A percentile compares a stretch with the other conserved stretches of the same genome.
Conservation (phyloP, 2,888 invertebrate genomes). For the Patella ulyssiponensis region DNA sequence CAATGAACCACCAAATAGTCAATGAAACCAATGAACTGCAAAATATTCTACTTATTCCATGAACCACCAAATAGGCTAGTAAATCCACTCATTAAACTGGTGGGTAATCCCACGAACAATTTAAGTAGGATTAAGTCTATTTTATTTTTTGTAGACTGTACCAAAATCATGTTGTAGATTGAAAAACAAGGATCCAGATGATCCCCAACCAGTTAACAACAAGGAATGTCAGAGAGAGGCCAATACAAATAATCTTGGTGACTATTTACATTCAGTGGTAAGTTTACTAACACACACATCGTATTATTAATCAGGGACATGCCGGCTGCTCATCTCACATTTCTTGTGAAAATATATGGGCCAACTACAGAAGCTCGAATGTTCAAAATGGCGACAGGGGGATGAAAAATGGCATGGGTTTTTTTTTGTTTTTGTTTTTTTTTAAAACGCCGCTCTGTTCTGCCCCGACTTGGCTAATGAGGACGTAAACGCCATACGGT, state of each 20-base stretch:
- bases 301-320: too few species aligned
- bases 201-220: constrained; percentile 7
- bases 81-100: background rate
- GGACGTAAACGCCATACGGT: too few species aligned
- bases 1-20: too few species aligned
- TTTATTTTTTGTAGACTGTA: constrained; percentile 3
- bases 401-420: too few species aligned
- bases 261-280: background rate
- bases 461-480: too few species aligned
- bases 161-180: constrained; percentile 11
- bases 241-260: background rate
- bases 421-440: too few species aligned
- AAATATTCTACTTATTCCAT: background rate
- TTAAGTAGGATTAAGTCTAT: background rate
- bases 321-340: too few species aligned
- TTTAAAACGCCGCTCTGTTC: too few species aligned
- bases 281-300: background rate
- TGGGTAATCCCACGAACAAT: background rate
- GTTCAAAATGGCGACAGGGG: too few species aligned
- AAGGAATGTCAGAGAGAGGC: background rate
- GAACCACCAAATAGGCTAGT: background rate
- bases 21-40: too few species aligned
- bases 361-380: too few species aligned
- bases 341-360: too few species aligned
- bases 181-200: constrained; percentile 13